phyloP scores from a whole-genome alignment of 2,797 vertebrate species.

The Chromis chromis region DNA sequence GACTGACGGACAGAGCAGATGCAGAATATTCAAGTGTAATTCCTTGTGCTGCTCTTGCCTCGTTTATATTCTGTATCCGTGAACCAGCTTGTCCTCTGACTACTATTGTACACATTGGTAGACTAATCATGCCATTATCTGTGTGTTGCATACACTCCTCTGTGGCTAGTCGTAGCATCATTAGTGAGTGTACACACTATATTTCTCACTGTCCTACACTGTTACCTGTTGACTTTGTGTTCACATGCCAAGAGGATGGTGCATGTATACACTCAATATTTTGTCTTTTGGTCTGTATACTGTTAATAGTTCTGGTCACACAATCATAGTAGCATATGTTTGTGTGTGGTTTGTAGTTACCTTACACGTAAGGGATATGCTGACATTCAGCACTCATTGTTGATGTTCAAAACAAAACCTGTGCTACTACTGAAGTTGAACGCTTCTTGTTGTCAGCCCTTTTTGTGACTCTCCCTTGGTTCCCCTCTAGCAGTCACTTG shows the following conservation, averaged over 20 bases:
- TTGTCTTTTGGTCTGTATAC: constrained; percentile 49
- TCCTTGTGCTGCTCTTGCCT: constrained; percentile 51
- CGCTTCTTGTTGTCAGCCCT: constrained; percentile 76
- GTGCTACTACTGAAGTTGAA: constrained; percentile 74
- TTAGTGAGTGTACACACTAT: constrained; percentile 60
- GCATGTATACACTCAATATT: constrained; percentile 63
- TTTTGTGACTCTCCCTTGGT: constrained; percentile 70
- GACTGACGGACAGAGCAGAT: constrained; percentile 57
- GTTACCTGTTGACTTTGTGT: constrained; percentile 61
- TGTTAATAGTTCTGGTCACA: constrained; percentile 56
- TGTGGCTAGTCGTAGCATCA: constrained; percentile 73
- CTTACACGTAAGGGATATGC: constrained; percentile 70
- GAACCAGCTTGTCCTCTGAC: constrained; percentile 60
- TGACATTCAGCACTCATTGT: constrained; percentile 79
- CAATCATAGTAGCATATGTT: constrained; percentile 85
- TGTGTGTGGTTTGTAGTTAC: constrained; percentile 75
- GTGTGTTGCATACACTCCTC: constrained; percentile 58
- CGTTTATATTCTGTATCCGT: constrained; percentile 61
- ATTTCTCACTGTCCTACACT: constrained; percentile 63
- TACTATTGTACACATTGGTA: constrained; percentile 67
- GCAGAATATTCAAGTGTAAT: constrained; percentile 66
- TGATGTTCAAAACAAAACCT: constrained; percentile 64
- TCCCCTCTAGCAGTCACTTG: constrained; percentile 45
- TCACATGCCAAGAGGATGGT: constrained; percentile 50
- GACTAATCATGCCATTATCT: constrained; percentile 49